phyloP scores from a whole-genome alignment of 2,888 invertebrate genomes.

The Dione juno region DNA sequence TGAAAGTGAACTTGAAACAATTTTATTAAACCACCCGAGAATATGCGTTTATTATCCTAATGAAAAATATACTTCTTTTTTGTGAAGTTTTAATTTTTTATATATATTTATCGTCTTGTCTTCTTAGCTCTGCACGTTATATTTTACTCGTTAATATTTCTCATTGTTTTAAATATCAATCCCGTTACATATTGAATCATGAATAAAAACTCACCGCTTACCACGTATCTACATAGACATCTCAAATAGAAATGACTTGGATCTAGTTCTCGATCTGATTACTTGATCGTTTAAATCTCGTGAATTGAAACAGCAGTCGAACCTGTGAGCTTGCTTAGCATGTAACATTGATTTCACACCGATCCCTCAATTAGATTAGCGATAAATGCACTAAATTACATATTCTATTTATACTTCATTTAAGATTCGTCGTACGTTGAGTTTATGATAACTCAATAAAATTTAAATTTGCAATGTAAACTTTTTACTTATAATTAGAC shows the following conservation, averaged over 20 bases:
- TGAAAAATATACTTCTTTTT: not conserved
- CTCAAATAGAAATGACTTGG: conserved; percentile 26
- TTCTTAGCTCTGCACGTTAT: not conserved
- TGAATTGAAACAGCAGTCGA: conserved; percentile 25
- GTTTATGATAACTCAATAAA: not conserved
- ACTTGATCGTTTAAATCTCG: conserved; percentile 28
- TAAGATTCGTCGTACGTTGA: not conserved
- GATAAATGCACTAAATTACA: conserved; percentile 2
- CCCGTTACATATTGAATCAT: conserved; percentile 18
- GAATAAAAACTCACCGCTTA: conserved; percentile 11
- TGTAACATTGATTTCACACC: conserved; percentile 9
- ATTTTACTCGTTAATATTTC: not conserved
- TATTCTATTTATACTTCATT: conserved; percentile 7
- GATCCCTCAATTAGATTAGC: conserved; percentile 16
- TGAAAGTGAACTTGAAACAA: not conserved
- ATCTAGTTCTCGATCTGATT: conserved; percentile 29
- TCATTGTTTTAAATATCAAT: not conserved
- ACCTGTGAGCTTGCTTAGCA: conserved; percentile 11
- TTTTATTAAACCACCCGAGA: not conserved
- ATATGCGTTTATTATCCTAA: not conserved
- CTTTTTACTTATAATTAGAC: no score
- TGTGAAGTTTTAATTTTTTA: not conserved
- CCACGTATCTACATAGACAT: conserved; percentile 21
- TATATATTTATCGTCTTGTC: not conserved
- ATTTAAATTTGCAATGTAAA: not conserved